Conservation (phyloP, 2,797 vertebrate genomes). For the Simalia tracyae region DNA sequence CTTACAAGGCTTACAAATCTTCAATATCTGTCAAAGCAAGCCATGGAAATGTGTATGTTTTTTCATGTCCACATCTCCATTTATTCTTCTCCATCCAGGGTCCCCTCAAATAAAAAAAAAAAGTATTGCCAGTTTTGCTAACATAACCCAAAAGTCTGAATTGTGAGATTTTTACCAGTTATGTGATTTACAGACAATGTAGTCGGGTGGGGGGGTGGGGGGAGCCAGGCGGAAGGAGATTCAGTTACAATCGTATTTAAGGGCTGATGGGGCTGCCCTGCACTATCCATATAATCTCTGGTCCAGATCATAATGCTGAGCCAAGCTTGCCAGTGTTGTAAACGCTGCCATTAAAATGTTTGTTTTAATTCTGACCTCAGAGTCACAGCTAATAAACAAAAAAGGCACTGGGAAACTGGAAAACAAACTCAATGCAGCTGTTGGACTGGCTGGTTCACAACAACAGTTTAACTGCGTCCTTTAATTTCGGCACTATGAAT, state of each 20-base stretch:
- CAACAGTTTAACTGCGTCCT: slow-evolving; percentile 76
- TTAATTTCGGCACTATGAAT: slow-evolving; percentile 80
- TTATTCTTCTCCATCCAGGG: slow-evolving; percentile 18
- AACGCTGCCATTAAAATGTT: slow-evolving; percentile 80
- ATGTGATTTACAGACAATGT: slow-evolving; percentile 56
- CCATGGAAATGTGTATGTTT: neutral
- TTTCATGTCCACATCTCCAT: neutral
- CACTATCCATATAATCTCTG: slow-evolving; percentile 56
- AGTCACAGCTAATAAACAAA: slow-evolving; percentile 86
- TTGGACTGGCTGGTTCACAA: slow-evolving; percentile 79
- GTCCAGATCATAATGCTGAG: slow-evolving; percentile 45
- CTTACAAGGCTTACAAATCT: slow-evolving; percentile 42
- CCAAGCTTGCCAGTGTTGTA: slow-evolving; percentile 65
- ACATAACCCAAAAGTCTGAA: slow-evolving; percentile 43
- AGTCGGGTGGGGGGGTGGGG: neutral
- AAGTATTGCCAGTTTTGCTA: slow-evolving; percentile 18
- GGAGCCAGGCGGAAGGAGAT: neutral
- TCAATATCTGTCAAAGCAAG: neutral
- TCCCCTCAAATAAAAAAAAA: slow-evolving; percentile 8
- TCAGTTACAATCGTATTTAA: slow-evolving; percentile 6
- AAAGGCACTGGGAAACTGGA: slow-evolving; percentile 78
- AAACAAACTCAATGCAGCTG: slow-evolving; percentile 85
- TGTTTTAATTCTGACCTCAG: slow-evolving; percentile 81
- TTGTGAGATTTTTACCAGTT: slow-evolving; percentile 56
- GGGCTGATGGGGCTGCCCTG: slow-evolving; percentile 40